Base-by-base conservation (phyloP, 1,140 invertebrate genomes). In the Artemia franciscana region DNA sequence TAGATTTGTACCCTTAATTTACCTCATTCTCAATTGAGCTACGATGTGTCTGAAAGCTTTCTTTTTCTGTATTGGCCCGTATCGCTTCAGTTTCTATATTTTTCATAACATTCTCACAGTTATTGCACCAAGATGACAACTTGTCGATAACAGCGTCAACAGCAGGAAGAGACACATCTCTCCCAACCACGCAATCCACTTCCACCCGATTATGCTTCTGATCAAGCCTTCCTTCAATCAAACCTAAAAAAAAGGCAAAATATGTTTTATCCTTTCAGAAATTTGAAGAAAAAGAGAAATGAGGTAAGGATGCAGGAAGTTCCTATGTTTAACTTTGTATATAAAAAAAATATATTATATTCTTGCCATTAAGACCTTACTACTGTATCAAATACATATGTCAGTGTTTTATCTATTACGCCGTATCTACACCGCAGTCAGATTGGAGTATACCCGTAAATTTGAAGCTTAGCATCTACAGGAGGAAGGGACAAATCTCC, bases 181-280 rank as follows among this genome's bases (percentile, higher is more conserved):
- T 77, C 0, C 91, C 92, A 30, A 96, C 81, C 0, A 91, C 89
- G 69, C 87, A 94, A 72, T 96, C 91, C 1, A 97, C 84, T 73
- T 97, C 91, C 30, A 97, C 76, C 66, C 88, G 83, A 65, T 84
- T 85, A 73, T 91, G 91, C 69, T 91, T 88, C 73, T 96, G 93
- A 75, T 97, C 93, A 62, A 98, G 73, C 76, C 96, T 96, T 0
- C 91, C 93, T 69, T 90, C 86, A 64, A 98, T 92, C 67, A 98
- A 89, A 73, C 95, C 91, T 80, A 76, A 24, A 77, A 62, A 51
- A 60, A 64, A 25, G 51, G 4, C 26, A 58, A 62, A 59, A 60
- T 15, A 5, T 5, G 24, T 9, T 60, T 62, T 2, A 5, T 23
- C 15, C 9, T 21, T 5, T 30, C 12, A 51, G 39, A 61, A 57